Evolutionary conservation across 2,113 vertebrate species (phyloP).

Genomic region (human): GRCh38 chr16:79615001-79615500

Average conservation of each 20-base stretch:
- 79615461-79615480: background rate
- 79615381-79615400: background rate
- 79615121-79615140: background rate
- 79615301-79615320: background rate
- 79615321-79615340: background rate
- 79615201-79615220: background rate
- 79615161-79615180: background rate
- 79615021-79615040: background rate
- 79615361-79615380: background rate
- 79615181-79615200: background rate
- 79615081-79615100: background rate
- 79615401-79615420: background rate
- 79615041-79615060: background rate
- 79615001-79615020: background rate
- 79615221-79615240: background rate
- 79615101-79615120: background rate
- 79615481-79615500: background rate
- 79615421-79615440: background rate
- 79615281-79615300: too few relatives aligned
- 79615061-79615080: background rate
- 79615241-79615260: background rate
- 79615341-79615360: background rate
- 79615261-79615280: background rate
- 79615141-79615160: background rate
- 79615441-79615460: background rate